Evolutionary conservation across 2,113 vertebrate species (phyloP).

Genomic region (Notothenia rossii): DNA sequence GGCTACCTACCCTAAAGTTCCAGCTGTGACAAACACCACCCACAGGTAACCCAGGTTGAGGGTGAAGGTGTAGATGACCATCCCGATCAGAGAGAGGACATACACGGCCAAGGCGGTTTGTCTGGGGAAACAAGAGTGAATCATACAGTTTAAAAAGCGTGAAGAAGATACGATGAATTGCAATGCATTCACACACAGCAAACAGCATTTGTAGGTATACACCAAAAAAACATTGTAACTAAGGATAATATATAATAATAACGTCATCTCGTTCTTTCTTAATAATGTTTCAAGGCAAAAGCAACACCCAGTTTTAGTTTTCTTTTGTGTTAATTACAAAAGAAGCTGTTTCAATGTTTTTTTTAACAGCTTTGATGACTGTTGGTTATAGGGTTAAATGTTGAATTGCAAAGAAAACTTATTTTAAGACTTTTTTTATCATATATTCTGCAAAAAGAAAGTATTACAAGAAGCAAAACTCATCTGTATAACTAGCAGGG

Average conservation of each 20-base stretch:
- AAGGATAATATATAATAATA: background rate
- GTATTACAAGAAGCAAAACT: background rate
- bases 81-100: slow-evolving; percentile 89
- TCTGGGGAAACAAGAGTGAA: slow-evolving; percentile 74
- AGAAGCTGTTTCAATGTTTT: background rate
- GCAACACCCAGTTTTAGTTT: background rate
- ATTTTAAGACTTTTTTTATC: background rate
- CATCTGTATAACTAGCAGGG: background rate
- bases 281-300: background rate
- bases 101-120: slow-evolving; percentile 91
- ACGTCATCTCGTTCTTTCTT: background rate
- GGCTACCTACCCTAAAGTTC: slow-evolving; percentile 89
- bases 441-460: background rate
- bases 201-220: accelerated
- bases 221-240: background rate
- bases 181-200: background rate
- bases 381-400: background rate
- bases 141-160: background rate
- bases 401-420: background rate
- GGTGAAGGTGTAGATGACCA: slow-evolving; percentile 91
- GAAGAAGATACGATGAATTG: background rate
- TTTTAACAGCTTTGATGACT: background rate
- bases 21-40: slow-evolving; percentile 94
- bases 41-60: slow-evolving; percentile 89
- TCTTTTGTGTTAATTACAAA: background rate